Conservation (phyloP, 2,888 invertebrate species). For the Himalopsyche anomala region DNA sequence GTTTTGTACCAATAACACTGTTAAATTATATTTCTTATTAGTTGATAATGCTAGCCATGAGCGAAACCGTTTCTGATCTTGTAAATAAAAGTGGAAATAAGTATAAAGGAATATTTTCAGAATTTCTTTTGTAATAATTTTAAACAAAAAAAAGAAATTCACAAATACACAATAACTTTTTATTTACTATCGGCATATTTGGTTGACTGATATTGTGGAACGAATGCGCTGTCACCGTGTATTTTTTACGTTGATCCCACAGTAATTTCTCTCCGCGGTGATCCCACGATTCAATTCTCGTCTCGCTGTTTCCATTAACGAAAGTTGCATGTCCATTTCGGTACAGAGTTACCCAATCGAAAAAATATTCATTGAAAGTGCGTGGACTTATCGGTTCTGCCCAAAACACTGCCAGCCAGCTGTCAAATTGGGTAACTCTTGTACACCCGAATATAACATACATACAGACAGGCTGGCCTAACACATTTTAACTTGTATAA, state of each 20-base stretch:
- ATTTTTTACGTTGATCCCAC: neutral
- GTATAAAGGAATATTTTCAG: too few species aligned
- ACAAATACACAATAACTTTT: neutral
- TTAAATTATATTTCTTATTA: too few species aligned
- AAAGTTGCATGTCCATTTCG: conserved; percentile 37
- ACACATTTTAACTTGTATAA: neutral
- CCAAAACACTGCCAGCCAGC: conserved; percentile 34
- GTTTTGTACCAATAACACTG: too few species aligned
- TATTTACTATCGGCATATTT: too few species aligned
- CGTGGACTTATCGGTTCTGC: conserved; percentile 42
- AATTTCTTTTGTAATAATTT: neutral
- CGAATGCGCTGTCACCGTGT: neutral
- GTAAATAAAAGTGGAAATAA: too few species aligned
- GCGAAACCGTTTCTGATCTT: too few species aligned
- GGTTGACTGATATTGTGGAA: neutral
- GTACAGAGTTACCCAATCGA: conserved; percentile 19
- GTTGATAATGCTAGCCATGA: too few species aligned
- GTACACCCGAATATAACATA: neutral
- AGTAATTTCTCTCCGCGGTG: conserved; percentile 23
- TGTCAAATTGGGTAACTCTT: conserved; percentile 18
- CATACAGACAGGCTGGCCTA: neutral
- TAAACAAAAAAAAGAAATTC: neutral
- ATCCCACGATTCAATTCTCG: conserved; percentile 38
- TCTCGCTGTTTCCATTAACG: conserved; percentile 41
- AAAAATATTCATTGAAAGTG: conserved; percentile 37